A percentile compares a stretch with the other conserved stretches of the same genome.
Evolutionary conservation across 2,888 invertebrate species (phyloP).

Genomic region (Tenthredo livida): DNA sequence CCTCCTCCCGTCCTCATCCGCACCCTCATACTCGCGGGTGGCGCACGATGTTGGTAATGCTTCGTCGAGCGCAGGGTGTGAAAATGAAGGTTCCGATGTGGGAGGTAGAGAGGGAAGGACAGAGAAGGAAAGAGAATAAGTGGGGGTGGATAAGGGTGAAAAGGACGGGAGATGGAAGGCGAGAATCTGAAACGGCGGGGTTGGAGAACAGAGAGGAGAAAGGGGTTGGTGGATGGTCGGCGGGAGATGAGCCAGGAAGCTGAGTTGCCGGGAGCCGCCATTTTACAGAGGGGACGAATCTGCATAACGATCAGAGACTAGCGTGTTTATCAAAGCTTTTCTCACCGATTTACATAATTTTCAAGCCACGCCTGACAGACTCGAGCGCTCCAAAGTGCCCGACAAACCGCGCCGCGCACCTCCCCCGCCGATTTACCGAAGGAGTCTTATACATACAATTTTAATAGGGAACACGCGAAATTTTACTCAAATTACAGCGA

Average conservation of each 20-base stretch:
- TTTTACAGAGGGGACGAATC: conserved; percentile 76
- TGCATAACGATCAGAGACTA: conserved; percentile 78
- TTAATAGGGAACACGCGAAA: conserved; percentile 37
- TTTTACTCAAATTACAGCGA: conserved; percentile 30
- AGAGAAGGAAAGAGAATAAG: conserved; percentile 45
- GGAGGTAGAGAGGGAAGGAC: conserved; percentile 15
- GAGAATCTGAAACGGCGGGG: conserved; percentile 54
- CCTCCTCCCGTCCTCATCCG: conserved; percentile 23
- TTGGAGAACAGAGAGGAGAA: conserved; percentile 70
- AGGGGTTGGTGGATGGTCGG: conserved; percentile 36
- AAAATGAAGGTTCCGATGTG: conserved; percentile 65
- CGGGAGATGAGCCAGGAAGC: conserved; percentile 52
- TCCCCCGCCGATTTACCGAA: conserved; percentile 20
- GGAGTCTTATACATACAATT: conserved; percentile 43
- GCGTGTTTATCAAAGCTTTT: conserved; percentile 79
- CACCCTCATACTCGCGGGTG: conserved; percentile 45
- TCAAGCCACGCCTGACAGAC: conserved; percentile 68
- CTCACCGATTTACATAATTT: conserved; percentile 78
- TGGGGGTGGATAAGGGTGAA: conserved; percentile 53
- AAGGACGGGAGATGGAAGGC: conserved; percentile 37
- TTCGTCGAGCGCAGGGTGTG: conserved; percentile 62
- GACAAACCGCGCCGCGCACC: conserved; percentile 1
- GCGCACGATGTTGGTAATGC: conserved; percentile 49
- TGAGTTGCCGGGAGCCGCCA: conserved; percentile 71
- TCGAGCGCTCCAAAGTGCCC: conserved; percentile 47